Base-by-base conservation (phyloP, 1,140 invertebrate species). In the Nasonia giraulti region DNA sequence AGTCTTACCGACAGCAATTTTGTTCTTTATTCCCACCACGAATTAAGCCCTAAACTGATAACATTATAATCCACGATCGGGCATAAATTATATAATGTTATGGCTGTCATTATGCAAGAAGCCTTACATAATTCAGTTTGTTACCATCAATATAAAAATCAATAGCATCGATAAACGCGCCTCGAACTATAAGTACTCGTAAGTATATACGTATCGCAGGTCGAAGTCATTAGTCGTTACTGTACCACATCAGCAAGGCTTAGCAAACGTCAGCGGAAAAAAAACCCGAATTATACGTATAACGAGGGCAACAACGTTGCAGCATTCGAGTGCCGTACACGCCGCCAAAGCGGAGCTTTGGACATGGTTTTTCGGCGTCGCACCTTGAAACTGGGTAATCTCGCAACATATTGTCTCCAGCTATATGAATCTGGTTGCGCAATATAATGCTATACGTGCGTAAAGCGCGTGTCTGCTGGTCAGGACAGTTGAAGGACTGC, bases 1-100 rank as follows among this genome's bases (percentile, higher is more conserved):
- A 80, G 69, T 75, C 69, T 76, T 82, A 55, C 73, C 31, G 75
- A 77, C 81, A 74, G 55, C 14, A 5, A 31, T 62, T 6, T 68
- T 31, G 40, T 44, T 76, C 40, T 50, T 62, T 62, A 62, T 62
- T 62, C 7, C 17, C 55, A n/a, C 4, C 55, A 62, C n/a, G 7
- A 62, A 20, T 20, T 55, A 20, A 0, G 10, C 40, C 40, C 40
- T 1, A 44, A 55, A 55, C 1, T 14, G 11, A 55, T 55, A 55
- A 55, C 47, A 11, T 50, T 50, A 55, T 5, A 55, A 55, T 55
- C 50, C 50, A 20, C 7, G 6, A 62, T 62, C 17, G 14, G 7
- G 20, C 17, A 62, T 62, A 62, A 62, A 62, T 62, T 55, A 55
- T 55, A 17, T 55, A 55, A 55, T 17, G 50, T 20, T 14, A 62